Evolutionary conservation across 2,888 invertebrate species (phyloP), one percentile per base, ranked within the genome.

Genomic region (Chloromyia formosa): DNA sequence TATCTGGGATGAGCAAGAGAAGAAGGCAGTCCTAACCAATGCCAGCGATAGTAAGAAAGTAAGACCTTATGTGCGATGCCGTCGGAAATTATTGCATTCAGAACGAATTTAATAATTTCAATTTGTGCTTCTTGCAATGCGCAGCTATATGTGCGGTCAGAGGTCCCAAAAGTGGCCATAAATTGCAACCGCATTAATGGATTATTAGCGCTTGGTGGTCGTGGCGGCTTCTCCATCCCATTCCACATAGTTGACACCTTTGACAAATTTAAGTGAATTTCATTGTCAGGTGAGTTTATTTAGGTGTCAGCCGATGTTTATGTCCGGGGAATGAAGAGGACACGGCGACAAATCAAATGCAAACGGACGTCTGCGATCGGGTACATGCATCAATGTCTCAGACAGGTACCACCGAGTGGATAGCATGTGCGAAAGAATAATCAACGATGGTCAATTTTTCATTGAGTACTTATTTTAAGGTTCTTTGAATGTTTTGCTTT

Each of bases 261-360:
- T 74, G 76, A 76, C 76, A 76, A 76, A 76, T 76, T 76, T 76
- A 76, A 76, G 73, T 72, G 76, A 76, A 72, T 76, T 76, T 76
- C 73, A 53, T 66, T 76, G 76, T 76, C 76, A 76, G 72, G 49
- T 74, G 58, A 73, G 74, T 74, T 76, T 74, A 76, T 76, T 76
- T 76, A 76, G 73, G 72, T 76, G 74, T 72, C 76, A 76, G 56
- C 74, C 66, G 74, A 58, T 68, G 27, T 35, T 35, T 35, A 35
- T 35, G 64, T 74, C 62, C 62, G 42, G 7, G 53, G 20, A 71
- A 49, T 66, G 20, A 66, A 49, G 49, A 66, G 45, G 20, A 45
- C 18, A 18, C 42, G 16, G 16, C 16, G 10, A 27, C 23, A 16
- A 42, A 62, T 27, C 42, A 7, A 62, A 35, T n/a, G 16, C 10